Base-by-base conservation (phyloP, 2,113 vertebrate species). In the Rattus rattus region DNA sequence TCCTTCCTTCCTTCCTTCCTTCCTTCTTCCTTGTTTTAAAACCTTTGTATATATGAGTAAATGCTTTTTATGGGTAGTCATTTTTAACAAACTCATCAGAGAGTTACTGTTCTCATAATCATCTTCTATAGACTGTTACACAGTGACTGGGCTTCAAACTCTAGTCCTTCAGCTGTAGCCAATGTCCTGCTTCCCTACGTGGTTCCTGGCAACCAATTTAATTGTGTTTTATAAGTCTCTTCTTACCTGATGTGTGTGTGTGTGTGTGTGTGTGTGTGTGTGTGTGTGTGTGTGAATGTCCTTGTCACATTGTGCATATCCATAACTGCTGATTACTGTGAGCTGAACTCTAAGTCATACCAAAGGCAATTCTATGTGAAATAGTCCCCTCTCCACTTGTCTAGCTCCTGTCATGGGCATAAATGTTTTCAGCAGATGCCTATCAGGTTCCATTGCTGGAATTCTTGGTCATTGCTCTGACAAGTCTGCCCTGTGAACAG, bases 401-500 rank as follows among this genome's bases (percentile, higher is more conserved):
- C 81, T 73, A 49, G n/a, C 43, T 91, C 33, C 61, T 75, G 20
- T 73, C n/a, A 59, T 94, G 28, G 49, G 17, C 77, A 70, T 73
- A 86, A 96, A 90, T 20, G 56, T 85, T 96, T 94, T 65, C 12
- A 91, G 89, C 47, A 96, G 85, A 94, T 52, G 61, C 14, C 65
- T 91, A 88, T 93, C 80, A 69, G 22, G 76, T 95, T 94, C 59
- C 77, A 47, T 81, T 70, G 39, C 90, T 94, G 77, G 59, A 89
- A 96, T 88, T 95, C 85, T 47, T 12, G 26, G 7, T 69, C 85
- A 81, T 54, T 36, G 88, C 59, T 91, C 63, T 92, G 91, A 94
- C 59, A 93, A 85, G 26, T 59, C 26, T 90, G 5, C 13, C 87
- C 61, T 96, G 90, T 83, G 90, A 95, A 70, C 33, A 94, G n/a